These are phyloP conservation scores for Cremastinae sp. DNA, from an alignment of 2,888 invertebrate species.

Conservation along the genomic window DNA sequence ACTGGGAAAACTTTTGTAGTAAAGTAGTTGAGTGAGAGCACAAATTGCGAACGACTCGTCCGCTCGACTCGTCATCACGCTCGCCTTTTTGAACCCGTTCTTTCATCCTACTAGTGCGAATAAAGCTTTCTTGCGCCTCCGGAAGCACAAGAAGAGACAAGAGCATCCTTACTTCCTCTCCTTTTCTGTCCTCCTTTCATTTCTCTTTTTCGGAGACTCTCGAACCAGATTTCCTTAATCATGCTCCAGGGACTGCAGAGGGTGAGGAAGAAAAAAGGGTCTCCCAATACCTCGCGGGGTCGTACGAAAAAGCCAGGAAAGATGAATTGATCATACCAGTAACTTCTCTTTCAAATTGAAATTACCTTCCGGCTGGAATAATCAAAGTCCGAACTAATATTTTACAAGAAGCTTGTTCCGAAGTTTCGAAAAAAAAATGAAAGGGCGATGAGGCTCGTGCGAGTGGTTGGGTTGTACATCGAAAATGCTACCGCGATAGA, in stretches of 20 bases:
- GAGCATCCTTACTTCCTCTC: slow-evolving; percentile 52
- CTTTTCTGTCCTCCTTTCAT: slow-evolving; percentile 18
- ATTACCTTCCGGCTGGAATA: slow-evolving; percentile 61
- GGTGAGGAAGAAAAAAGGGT: background rate
- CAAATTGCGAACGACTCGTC: slow-evolving; percentile 66
- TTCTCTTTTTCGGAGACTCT: slow-evolving; percentile 35
- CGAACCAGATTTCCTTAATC: slow-evolving; percentile 62
- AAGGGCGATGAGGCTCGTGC: slow-evolving; percentile 3
- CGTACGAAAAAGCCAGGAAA: slow-evolving; percentile 44
- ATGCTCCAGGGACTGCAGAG: slow-evolving; percentile 47
- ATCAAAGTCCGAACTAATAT: slow-evolving; percentile 53
- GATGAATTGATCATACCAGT: slow-evolving; percentile 60
- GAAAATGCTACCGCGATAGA: slow-evolving; percentile 21
- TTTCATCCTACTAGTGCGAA: slow-evolving; percentile 61
- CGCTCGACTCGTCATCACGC: background rate
- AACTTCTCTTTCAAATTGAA: slow-evolving; percentile 63
- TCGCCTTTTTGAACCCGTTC: slow-evolving; percentile 15
- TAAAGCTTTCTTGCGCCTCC: slow-evolving; percentile 63
- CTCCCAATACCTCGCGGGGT: slow-evolving; percentile 32
- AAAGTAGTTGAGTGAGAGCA: slow-evolving; percentile 70
- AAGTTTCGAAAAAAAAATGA: slow-evolving; percentile 54
- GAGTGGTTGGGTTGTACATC: background rate
- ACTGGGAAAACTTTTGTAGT: slow-evolving; percentile 68
- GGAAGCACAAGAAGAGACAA: slow-evolving; percentile 51
- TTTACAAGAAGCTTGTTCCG: slow-evolving; percentile 55